Conservation (phyloP, 2,888 invertebrate genomes). For the Philhelius pedissequus region DNA sequence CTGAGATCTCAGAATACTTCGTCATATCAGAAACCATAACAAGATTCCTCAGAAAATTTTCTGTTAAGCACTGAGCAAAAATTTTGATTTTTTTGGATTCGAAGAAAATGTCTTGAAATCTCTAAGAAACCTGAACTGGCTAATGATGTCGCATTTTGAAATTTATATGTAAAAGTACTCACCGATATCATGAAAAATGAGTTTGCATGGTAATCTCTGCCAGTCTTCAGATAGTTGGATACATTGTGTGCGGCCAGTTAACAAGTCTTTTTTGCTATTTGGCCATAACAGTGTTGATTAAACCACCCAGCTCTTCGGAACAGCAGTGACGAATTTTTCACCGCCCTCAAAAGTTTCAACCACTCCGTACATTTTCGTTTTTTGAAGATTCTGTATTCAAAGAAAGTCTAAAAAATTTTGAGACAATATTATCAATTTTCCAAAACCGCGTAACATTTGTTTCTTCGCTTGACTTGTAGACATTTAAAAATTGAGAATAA, state of each 20-base stretch:
- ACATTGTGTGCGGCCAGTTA: background rate
- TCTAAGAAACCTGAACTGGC: background rate
- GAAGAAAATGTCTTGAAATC: too few species aligned
- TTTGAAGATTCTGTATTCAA: background rate
- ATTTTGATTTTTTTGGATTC: too few species aligned
- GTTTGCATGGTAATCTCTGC: background rate
- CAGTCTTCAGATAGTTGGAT: background rate
- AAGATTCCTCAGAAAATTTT: too few species aligned
- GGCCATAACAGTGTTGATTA: background rate
- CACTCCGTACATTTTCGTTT: too few species aligned
- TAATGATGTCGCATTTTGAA: background rate
- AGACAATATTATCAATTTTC: background rate
- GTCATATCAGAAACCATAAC: too few species aligned
- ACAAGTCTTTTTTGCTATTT: background rate
- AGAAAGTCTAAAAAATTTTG: background rate
- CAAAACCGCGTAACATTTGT: background rate
- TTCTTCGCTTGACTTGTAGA: background rate
- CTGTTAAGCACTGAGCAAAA: too few species aligned
- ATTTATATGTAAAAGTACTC: background rate
- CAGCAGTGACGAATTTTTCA: too few species aligned
- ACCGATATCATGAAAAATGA: background rate
- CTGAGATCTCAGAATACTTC: too few species aligned
- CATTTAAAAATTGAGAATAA: background rate
- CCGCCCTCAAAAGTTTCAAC: too few species aligned
- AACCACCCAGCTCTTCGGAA: background rate